Percentiles rank a stretch among this genome's conserved stretches.
Evolutionary conservation across 2,888 invertebrate species (phyloP).

Genomic region (Patella ulyssiponensis): DNA sequence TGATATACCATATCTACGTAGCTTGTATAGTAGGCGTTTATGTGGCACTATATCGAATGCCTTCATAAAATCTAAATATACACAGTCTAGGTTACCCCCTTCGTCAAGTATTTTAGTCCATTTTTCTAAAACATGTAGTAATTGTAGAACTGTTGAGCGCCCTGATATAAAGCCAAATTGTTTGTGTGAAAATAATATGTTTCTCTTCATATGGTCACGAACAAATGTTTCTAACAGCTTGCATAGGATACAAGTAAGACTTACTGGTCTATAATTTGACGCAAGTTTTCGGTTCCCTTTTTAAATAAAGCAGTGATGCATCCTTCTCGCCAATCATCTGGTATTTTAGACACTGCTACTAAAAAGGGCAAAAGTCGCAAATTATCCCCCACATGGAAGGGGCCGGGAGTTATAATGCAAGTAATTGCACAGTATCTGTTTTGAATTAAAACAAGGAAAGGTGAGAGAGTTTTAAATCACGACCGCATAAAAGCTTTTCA

Average conservation of each 20-base stretch:
- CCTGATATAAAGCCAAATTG: conserved; percentile 20
- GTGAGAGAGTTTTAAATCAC: too few relatives aligned
- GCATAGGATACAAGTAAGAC: conserved; percentile 23
- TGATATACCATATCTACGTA: conserved; percentile 9
- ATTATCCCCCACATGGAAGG: too few relatives aligned
- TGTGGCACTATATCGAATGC: conserved; percentile 26
- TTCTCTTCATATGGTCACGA: conserved; percentile 13
- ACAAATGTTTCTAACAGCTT: conserved; percentile 25
- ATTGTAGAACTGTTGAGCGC: not conserved
- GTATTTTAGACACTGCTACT: too few relatives aligned
- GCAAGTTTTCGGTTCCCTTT: not conserved
- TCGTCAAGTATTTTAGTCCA: conserved; percentile 18
- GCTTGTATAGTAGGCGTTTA: conserved; percentile 11
- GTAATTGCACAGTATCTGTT: too few relatives aligned
- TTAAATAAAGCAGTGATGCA: too few relatives aligned
- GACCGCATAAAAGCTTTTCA: too few relatives aligned
- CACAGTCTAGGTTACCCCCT: conserved; percentile 6
- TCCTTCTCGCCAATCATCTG: not conserved
- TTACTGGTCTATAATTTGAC: conserved; percentile 26
- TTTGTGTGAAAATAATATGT: conserved; percentile 1
- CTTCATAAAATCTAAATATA: conserved; percentile 25
- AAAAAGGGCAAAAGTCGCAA: too few relatives aligned
- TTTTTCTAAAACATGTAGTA: conserved; percentile 15
- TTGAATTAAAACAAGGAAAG: too few relatives aligned
- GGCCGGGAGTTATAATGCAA: too few relatives aligned